Evolutionary conservation across 1,140 invertebrate genomes (phyloP).

Genomic region (Trichomalopsis sarcophagae): DNA sequence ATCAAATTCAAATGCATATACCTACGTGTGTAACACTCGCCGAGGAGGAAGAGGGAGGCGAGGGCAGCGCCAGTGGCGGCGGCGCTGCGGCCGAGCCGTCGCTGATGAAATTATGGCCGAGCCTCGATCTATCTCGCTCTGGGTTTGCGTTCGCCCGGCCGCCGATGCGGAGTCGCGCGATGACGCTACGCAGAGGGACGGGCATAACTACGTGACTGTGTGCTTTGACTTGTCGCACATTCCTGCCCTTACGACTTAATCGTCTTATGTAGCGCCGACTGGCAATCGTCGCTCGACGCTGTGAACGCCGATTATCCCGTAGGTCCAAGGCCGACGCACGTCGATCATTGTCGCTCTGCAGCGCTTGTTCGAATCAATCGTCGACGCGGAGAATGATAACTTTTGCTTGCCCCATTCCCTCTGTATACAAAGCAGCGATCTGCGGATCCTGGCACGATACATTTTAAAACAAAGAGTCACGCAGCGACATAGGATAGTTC

Average conservation of each 20-base stretch:
- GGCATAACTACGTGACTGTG: not conserved
- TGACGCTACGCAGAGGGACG: not conserved
- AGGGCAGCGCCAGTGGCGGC: conserved; percentile 35
- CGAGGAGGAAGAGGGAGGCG: conserved; percentile 20
- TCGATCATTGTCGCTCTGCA: too few relatives aligned
- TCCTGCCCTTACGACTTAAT: not conserved
- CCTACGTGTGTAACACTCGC: conserved; percentile 49
- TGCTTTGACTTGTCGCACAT: not conserved
- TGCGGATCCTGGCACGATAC: conserved; percentile 14
- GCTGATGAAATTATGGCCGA: conserved; percentile 70
- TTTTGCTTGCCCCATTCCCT: not conserved
- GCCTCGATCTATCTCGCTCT: conserved; percentile 17
- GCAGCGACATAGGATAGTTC: conserved; percentile 33
- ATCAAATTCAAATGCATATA: conserved; percentile 72
- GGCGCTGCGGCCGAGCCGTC: conserved; percentile 56
- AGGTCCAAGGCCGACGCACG: too few relatives aligned
- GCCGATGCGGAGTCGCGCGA: not conserved
- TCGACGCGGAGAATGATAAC: too few relatives aligned
- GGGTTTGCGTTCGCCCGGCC: not conserved
- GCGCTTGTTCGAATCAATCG: too few relatives aligned
- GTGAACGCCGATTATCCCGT: not conserved
- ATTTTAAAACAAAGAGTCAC: conserved; percentile 21
- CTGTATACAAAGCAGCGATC: not conserved
- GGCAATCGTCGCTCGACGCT: not conserved
- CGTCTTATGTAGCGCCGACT: not conserved